Evolutionary conservation across 2,113 vertebrate genomes (phyloP).

Genomic region (Sciurus niger): DNA sequence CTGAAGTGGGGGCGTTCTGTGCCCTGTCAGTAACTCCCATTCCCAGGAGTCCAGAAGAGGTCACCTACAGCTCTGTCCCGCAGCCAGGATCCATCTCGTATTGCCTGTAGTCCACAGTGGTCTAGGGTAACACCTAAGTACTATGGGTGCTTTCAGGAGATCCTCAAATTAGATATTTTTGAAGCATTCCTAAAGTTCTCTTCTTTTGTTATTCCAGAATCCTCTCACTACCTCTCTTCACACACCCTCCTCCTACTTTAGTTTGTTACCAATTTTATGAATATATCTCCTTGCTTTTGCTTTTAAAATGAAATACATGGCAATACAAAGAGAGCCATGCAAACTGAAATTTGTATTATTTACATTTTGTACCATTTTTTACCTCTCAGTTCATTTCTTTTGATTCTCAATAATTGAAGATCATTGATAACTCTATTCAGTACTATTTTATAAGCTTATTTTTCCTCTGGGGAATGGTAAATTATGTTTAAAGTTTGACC

Average conservation of each 20-base stretch:
- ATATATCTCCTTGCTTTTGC: conserved; percentile 5
- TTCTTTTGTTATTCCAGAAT: not conserved
- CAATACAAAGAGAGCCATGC: not conserved
- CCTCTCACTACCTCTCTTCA: not conserved
- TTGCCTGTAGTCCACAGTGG: not conserved
- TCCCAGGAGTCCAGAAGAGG: not conserved
- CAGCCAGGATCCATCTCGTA: not conserved
- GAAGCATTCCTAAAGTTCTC: not conserved
- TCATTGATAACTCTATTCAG: not conserved
- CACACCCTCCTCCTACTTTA: not conserved
- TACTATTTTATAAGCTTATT: not conserved
- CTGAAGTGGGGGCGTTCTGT: not conserved
- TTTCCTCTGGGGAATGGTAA: conserved; percentile 22
- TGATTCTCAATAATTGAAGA: conserved; percentile 22
- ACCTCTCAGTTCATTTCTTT: not conserved
- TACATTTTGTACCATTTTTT: conserved; percentile 15
- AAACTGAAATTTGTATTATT: not conserved
- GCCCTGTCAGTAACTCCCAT: not conserved
- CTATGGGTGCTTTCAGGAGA: not conserved
- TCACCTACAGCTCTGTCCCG: not conserved
- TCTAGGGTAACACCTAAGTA: not conserved
- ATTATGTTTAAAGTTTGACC: not conserved
- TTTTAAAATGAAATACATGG: conserved; percentile 1
- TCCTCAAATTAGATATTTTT: not conserved
- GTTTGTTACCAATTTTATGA: not conserved